Conservation (phyloP, 2,888 invertebrate genomes). For the Micropterix aruncella region DNA sequence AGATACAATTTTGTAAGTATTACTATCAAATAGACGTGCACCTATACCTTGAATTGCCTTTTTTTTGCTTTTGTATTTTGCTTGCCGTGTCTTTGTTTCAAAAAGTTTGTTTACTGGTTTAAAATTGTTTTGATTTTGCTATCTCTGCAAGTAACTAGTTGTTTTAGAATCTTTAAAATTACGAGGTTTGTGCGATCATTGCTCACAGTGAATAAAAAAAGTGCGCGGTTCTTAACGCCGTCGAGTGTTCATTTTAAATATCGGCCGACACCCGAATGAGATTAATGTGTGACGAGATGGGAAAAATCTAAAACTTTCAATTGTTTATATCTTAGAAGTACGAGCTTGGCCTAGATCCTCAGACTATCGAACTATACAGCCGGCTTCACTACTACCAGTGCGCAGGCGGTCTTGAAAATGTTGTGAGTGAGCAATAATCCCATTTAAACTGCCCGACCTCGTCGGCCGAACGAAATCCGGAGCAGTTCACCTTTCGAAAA, state of each 20-base stretch:
- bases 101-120: neutral
- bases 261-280: no score
- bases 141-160: neutral
- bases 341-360: neutral
- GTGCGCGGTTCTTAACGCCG: no score
- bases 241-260: no score
- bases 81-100: neutral
- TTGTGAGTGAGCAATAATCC: neutral
- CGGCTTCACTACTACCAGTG: neutral
- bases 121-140: neutral
- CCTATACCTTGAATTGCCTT: neutral
- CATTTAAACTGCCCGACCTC: no score
- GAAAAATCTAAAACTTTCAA: no score
- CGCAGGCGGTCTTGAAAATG: neutral
- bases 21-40: no score
- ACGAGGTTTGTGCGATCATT: neutral
- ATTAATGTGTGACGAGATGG: no score
- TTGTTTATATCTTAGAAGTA: neutral
- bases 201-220: no score
- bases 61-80: neutral
- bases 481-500: no score
- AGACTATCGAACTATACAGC: neutral
- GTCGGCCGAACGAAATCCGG: no score
- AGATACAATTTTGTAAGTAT: no score
- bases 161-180: neutral